phyloP scores from a whole-genome alignment of 2,113 vertebrate genomes.

The Fulica atra region DNA sequence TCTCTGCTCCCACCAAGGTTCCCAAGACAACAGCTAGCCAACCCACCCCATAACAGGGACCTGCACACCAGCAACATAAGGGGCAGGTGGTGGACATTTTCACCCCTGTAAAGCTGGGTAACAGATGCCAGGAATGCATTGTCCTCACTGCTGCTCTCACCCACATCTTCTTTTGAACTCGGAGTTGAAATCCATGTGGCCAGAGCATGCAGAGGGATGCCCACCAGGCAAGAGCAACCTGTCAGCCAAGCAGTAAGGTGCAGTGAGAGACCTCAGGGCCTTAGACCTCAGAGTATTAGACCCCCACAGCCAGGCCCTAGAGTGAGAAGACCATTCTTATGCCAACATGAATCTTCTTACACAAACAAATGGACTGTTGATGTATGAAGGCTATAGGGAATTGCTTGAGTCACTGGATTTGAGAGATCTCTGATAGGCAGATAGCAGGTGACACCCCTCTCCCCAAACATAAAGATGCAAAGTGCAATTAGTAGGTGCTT shows the following conservation, averaged over 20 bases:
- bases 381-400: neutral
- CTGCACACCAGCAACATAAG: neutral
- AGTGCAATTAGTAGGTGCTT: neutral
- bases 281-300: neutral
- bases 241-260: accelerated
- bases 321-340: neutral
- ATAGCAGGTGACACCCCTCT: neutral
- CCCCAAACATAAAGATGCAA: neutral
- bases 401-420: neutral
- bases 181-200: neutral
- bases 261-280: accelerated
- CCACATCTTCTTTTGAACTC: neutral
- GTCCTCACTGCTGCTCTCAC: accelerated
- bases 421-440: neutral
- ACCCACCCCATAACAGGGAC: accelerated
- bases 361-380: neutral
- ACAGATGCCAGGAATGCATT: neutral
- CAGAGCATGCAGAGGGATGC: neutral
- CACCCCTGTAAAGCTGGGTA: accelerated
- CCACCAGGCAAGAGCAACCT: accelerated
- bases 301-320: neutral
- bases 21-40: accelerated
- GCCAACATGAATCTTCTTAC: neutral
- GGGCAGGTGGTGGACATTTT: too few species aligned
- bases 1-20: neutral